A percentile compares a stretch with the other conserved stretches of the same genome.
Conservation (phyloP, 2,888 invertebrate species). For the Geotrupes spiniger region DNA sequence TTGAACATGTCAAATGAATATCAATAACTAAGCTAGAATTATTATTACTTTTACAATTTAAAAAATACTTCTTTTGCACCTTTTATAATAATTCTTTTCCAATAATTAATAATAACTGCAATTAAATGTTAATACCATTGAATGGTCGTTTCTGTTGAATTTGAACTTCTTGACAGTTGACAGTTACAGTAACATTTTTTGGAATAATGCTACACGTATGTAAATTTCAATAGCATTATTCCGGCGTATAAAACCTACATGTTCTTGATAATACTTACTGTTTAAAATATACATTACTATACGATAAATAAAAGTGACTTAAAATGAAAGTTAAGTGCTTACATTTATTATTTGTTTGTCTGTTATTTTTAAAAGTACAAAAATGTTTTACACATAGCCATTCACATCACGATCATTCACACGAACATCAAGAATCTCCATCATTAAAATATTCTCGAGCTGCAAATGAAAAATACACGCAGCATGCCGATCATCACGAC, state of each 20-base stretch:
- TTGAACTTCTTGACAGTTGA: conserved; percentile 1
- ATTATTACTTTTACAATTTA: too few species aligned
- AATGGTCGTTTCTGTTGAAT: too few species aligned
- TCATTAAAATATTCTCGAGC: conserved; percentile 80
- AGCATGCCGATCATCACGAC: conserved; percentile 26
- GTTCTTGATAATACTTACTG: neutral
- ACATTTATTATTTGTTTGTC: conserved; percentile 12
- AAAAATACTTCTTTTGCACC: too few species aligned
- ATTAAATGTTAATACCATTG: too few species aligned
- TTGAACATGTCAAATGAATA: neutral
- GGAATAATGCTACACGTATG: conserved; percentile 1
- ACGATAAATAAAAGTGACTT: neutral
- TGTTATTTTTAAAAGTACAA: conserved; percentile 16
- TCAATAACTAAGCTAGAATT: too few species aligned
- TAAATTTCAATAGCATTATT: neutral
- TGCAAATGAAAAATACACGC: conserved; percentile 53
- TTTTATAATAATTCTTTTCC: too few species aligned
- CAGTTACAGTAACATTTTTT: neutral
- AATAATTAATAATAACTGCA: too few species aligned
- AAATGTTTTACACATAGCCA: conserved; percentile 15
- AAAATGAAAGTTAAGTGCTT: conserved; percentile 1
- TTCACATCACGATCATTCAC: conserved; percentile 50
- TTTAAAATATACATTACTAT: neutral
- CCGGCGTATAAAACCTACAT: neutral
- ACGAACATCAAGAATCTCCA: conserved; percentile 57